Conservation (phyloP, 2,113 vertebrate genomes). For the Pseudopodoces humilis region DNA sequence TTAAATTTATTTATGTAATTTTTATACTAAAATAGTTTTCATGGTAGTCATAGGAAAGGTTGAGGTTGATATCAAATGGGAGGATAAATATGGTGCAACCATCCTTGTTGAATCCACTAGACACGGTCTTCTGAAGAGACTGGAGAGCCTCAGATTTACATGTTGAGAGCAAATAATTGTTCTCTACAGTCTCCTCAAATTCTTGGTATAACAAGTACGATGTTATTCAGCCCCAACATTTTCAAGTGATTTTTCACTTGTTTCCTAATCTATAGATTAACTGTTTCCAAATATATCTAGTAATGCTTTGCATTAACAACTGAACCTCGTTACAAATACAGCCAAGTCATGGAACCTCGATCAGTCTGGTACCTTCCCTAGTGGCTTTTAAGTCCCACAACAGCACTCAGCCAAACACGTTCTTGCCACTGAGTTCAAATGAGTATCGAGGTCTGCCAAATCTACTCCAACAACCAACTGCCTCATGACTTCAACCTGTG, state of each 20-base stretch:
- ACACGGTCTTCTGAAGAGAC: not conserved
- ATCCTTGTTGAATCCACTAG: not conserved
- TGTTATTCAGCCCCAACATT: not conserved
- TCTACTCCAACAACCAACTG: not conserved
- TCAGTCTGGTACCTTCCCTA: not conserved
- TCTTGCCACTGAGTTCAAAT: not conserved
- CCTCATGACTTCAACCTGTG: not conserved
- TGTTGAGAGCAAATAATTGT: not conserved
- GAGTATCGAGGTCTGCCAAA: not conserved
- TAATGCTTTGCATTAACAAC: not conserved
- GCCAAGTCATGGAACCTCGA: not conserved
- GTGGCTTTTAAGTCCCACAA: not conserved
- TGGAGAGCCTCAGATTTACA: not conserved
- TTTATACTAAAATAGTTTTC: not conserved
- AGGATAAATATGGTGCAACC: not conserved
- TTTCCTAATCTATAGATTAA: not conserved
- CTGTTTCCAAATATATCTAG: not conserved
- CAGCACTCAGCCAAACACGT: not conserved
- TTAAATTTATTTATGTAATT: not conserved
- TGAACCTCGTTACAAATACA: fast-evolving
- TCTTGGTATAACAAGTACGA: not conserved
- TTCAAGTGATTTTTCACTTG: not conserved
- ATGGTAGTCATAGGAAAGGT: not conserved
- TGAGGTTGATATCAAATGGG: fast-evolving
- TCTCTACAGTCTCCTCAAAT: not conserved